Evolutionary conservation across 1,140 invertebrate genomes (phyloP).

Genomic region (Choristoneura fumiferana): DNA sequence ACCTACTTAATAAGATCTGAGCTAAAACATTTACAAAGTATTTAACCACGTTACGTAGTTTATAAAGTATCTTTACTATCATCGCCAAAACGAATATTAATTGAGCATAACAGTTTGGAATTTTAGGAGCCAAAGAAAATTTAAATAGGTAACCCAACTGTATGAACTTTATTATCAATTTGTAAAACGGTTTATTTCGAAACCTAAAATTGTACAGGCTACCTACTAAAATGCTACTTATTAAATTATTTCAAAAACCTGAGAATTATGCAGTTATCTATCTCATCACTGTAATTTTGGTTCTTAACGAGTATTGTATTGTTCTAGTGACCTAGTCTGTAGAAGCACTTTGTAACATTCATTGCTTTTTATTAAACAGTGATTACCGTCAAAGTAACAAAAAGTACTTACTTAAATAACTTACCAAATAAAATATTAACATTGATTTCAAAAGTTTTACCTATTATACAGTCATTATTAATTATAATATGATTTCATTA

Average conservation of each 20-base stretch:
- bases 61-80: background rate
- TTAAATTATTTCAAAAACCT: conserved; percentile 17
- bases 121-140: background rate
- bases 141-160: conserved; percentile 6
- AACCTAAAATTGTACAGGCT: conserved; percentile 18
- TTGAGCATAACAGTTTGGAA: conserved; percentile 14
- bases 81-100: conserved; percentile 17
- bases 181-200: conserved; percentile 12
- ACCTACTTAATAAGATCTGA: conserved; percentile 16
- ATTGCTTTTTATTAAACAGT: conserved; percentile 13
- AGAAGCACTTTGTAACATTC: background rate
- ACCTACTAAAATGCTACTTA: conserved; percentile 18
- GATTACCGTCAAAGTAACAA: conserved; percentile 6
- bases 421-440: conserved; percentile 19
- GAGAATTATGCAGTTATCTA: conserved; percentile 12
- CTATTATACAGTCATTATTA: conserved; percentile 20
- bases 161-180: conserved; percentile 14
- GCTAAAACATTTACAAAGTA: conserved; percentile 16
- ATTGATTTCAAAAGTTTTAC: conserved; percentile 16
- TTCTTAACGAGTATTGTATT: conserved; percentile 6
- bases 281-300: background rate
- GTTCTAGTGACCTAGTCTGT: background rate
- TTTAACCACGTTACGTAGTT: conserved; percentile 9
- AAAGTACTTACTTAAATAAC: background rate
- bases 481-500: conserved; percentile 31